Evolutionary conservation across 1,140 invertebrate genomes (phyloP).

Genomic region (Sycophila sp.): DNA sequence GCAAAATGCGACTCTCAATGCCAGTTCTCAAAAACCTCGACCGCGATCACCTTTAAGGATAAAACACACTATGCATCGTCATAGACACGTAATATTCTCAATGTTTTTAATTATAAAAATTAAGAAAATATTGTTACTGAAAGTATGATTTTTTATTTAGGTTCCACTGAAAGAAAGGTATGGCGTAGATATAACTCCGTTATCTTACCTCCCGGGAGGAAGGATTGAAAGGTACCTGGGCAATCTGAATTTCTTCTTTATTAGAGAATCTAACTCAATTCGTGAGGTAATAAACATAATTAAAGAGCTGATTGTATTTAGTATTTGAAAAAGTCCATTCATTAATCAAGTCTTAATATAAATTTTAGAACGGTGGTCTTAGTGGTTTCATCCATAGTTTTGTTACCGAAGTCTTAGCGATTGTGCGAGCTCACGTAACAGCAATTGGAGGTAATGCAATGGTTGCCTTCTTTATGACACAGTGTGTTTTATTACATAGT

Average conservation of each 20-base stretch:
- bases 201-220: slow-evolving; percentile 83
- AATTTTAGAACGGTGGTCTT: slow-evolving; percentile 79
- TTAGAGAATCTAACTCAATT: slow-evolving; percentile 92
- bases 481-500: slow-evolving; percentile 89
- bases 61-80: slow-evolving; percentile 50
- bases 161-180: slow-evolving; percentile 73
- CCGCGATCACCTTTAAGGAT: slow-evolving; percentile 57
- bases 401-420: slow-evolving; percentile 89
- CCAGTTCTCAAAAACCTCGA: slow-evolving; percentile 46
- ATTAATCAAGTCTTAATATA: not conserved
- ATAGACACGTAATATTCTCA: slow-evolving; percentile 56
- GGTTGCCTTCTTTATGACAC: slow-evolving; percentile 92
- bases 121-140: not conserved
- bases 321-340: not conserved
- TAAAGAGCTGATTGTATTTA: no score
- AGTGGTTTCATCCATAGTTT: slow-evolving; percentile 95
- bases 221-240: slow-evolving; percentile 87
- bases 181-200: slow-evolving; percentile 86
- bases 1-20: slow-evolving; percentile 12
- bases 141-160: slow-evolving; percentile 51
- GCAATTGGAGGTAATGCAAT: slow-evolving; percentile 96
- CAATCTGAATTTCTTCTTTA: slow-evolving; percentile 95
- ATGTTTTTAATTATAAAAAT: not conserved
- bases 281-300: slow-evolving; percentile 76
- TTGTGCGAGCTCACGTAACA: slow-evolving; percentile 90